Percentiles rank a stretch among this genome's conserved stretches.
These are phyloP conservation scores for Heteropelma amictum DNA, from an alignment of 2,888 invertebrate species.

Conservation along the genomic window DNA sequence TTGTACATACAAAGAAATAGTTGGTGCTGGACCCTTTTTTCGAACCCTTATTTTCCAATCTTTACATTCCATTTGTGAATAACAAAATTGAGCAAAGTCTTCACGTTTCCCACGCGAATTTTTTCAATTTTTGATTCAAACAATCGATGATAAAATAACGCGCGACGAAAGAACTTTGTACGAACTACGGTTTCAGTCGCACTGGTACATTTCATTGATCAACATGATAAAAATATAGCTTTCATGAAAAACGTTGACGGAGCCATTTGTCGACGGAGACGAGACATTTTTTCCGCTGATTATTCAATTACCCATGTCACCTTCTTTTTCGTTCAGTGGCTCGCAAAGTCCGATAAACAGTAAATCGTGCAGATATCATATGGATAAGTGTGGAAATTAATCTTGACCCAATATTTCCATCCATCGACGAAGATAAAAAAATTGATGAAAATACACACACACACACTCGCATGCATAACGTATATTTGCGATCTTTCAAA, in stretches of 20 bases:
- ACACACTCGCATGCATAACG: not conserved
- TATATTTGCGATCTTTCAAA: too few relatives aligned
- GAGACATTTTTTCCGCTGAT: constrained; percentile 6
- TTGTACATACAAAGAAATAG: too few relatives aligned
- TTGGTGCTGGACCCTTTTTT: too few relatives aligned
- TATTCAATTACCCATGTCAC: constrained; percentile 2
- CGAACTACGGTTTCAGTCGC: too few relatives aligned
- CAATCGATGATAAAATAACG: too few relatives aligned
- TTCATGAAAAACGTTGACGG: not conserved
- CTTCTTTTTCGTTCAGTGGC: not conserved
- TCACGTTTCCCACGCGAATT: too few relatives aligned
- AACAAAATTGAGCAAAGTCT: too few relatives aligned
- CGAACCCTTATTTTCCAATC: not conserved
- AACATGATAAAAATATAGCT: too few relatives aligned
- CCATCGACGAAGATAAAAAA: constrained; percentile 1
- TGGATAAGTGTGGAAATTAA: constrained; percentile 1
- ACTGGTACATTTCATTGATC: too few relatives aligned
- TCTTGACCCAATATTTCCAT: constrained; percentile 33
- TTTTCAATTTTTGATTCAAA: too few relatives aligned
- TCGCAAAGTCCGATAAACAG: not conserved
- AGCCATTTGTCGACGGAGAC: not conserved
- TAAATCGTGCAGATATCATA: not conserved
- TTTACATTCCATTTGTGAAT: too few relatives aligned
- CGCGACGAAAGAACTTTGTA: too few relatives aligned
- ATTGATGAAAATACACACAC: not conserved